Evolutionary conservation across 1,140 invertebrate genomes (phyloP).

Genomic region (Tenebrio molitor): DNA sequence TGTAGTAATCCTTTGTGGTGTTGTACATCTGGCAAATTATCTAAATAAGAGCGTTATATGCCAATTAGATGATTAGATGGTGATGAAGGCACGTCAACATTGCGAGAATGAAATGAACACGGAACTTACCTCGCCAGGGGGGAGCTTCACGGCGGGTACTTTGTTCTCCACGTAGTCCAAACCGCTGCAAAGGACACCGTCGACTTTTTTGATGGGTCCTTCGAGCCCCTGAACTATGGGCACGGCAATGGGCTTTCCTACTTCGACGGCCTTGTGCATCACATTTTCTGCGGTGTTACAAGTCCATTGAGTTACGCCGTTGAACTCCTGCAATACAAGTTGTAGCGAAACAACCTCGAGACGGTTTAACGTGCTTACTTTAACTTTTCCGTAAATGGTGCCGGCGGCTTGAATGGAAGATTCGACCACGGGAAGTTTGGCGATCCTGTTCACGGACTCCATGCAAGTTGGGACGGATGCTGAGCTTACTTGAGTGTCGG

Average conservation of each 20-base stretch:
- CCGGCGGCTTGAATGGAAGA: constrained; percentile 69
- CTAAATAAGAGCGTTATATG: constrained; percentile 53
- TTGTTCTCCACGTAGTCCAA: constrained; percentile 69
- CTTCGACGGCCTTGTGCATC: constrained; percentile 67
- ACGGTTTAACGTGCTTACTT: constrained; percentile 64
- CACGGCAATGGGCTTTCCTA: constrained; percentile 67
- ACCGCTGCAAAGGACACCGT: constrained; percentile 67
- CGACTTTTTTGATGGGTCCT: constrained; percentile 68
- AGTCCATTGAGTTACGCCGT: constrained; percentile 71
- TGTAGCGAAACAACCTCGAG: not conserved
- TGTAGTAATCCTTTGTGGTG: constrained; percentile 71
- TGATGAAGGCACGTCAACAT: no score
- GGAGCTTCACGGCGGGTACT: constrained; percentile 68
- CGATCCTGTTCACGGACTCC: constrained; percentile 69
- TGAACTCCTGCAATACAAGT: constrained; percentile 67
- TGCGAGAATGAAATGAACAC: not conserved
- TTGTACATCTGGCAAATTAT: constrained; percentile 70
- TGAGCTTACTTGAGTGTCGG: constrained; percentile 28
- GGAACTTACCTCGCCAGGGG: constrained; percentile 67
- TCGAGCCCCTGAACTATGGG: constrained; percentile 69
- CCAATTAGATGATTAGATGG: not conserved
- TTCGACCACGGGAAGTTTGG: constrained; percentile 71
- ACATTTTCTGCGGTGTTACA: constrained; percentile 71
- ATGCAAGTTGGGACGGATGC: constrained; percentile 54
- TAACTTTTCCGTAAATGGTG: constrained; percentile 71